Evolutionary conservation across 2,888 invertebrate species (phyloP).

Genomic region (Calameuta pallipes): DNA sequence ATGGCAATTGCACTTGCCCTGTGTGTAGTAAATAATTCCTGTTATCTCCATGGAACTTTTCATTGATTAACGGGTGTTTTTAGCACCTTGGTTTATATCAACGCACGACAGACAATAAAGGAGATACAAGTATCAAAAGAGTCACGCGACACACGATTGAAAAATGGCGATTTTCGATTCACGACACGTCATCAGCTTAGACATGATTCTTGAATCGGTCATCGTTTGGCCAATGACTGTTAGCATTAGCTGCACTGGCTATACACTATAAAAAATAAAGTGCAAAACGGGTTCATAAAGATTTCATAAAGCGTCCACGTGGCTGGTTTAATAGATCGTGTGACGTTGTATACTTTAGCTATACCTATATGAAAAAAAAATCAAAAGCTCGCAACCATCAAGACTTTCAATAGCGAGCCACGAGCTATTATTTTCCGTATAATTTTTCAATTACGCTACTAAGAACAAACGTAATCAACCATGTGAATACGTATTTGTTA

Average conservation of each 20-base stretch:
- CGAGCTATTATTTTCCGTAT: background rate
- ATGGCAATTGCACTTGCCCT: background rate
- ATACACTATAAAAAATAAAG: constrained; percentile 29
- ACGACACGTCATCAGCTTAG: background rate
- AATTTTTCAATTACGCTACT: background rate
- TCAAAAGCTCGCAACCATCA: constrained; percentile 25
- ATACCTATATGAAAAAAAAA: constrained; percentile 20
- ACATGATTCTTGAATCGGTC: background rate
- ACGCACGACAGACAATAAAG: constrained; percentile 55
- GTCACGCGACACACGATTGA: background rate
- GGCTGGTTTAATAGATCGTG: background rate
- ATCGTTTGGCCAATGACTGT: background rate
- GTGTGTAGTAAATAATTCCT: background rate
- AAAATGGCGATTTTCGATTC: background rate
- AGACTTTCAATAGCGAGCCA: constrained; percentile 9
- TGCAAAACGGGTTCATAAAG: constrained; percentile 37
- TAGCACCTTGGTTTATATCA: constrained; percentile 34
- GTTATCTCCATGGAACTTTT: background rate
- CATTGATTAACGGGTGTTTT: background rate
- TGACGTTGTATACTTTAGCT: background rate
- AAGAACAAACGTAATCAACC: background rate
- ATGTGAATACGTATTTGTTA: background rate
- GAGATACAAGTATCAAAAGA: constrained; percentile 50
- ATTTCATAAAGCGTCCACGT: constrained; percentile 21
- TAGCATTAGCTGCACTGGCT: constrained; percentile 16